Percentiles rank a stretch among this genome's conserved stretches.
phyloP scores from a whole-genome alignment of 1,140 invertebrate genomes.

The Zaprionus africanus region DNA sequence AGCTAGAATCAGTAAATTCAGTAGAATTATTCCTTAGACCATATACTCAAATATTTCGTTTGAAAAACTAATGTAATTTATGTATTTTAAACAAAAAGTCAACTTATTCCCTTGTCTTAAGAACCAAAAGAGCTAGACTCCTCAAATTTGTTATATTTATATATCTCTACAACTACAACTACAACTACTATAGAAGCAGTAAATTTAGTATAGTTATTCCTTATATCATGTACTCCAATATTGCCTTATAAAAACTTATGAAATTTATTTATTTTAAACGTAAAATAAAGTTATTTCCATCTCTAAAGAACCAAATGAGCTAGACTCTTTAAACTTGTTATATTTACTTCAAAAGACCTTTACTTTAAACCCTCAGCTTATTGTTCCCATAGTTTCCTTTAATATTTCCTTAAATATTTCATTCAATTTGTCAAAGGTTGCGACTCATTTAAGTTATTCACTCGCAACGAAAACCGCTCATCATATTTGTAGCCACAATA shows the following conservation, averaged over 20 bases:
- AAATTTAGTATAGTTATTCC: background rate
- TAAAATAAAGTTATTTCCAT: background rate
- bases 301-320: background rate
- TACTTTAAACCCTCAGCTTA: background rate
- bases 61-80: background rate
- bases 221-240: background rate
- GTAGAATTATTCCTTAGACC: background rate
- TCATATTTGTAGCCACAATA: background rate
- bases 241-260: background rate
- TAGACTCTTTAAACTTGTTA: background rate
- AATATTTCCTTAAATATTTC: background rate
- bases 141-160: too few relatives aligned
- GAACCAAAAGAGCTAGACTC: background rate
- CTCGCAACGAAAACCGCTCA: slow-evolving; percentile 1
- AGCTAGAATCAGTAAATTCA: background rate
- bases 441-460: background rate
- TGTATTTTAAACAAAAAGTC: background rate
- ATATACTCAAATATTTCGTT: background rate
- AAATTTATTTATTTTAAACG: background rate
- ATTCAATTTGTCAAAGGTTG: background rate
- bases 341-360: background rate
- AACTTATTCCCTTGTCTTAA: background rate
- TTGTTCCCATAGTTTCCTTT: background rate
- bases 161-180: too few relatives aligned
- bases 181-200: background rate